Base-by-base conservation (phyloP, 2,797 vertebrate species). In the Fundulus diaphanus region DNA sequence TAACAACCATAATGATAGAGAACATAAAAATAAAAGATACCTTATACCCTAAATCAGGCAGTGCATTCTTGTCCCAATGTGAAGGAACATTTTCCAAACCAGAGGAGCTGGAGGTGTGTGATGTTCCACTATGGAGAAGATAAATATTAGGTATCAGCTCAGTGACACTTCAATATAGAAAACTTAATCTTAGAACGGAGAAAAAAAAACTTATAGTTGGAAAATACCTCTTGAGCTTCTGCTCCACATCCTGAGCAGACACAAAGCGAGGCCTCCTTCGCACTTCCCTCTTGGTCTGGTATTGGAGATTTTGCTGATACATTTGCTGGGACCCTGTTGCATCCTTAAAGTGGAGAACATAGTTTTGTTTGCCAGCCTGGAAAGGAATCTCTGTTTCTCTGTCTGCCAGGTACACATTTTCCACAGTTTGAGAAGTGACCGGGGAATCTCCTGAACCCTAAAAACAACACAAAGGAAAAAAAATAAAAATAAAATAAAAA, bases 231-330 rank as follows among this genome's bases (percentile, higher is more conserved):
- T 76, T 86, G 67, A 79, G 91, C 81, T 84, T 92, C 6, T 70
- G 12, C 63, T 44, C 63, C 77, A 96, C 94, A 78, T 97, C 96
- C 42, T 91, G 68, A 11, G 82, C 70, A 35, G 96, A 96, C 22
- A 98, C 82, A 49, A 97, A 98, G 80, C 77, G 87, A 56, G 98
- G 98, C 87, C 98, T 96, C 75, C 97, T 94, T 68, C 96, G 91
- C 86, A 98, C 87, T 7, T 86, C 87, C 78, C 96, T 94, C 86
- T 87, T 78, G 22, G 96, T 97, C 68, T 81, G 84, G 72, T 85
- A 94, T n/a, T 2, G 81, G 1, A 95, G 0, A 80, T 97, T 98
- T 87, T 94, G 92, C 94, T 99, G 97, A 83, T 85, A 82, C 95
- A 98, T 97, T 65, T 77, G 95, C 29, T 42, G 72, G 13, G 24